Percentiles rank a stretch among this genome's conserved stretches.
phyloP scores from a whole-genome alignment of 1,140 invertebrate genomes.

The Trigoniulus corallinus region DNA sequence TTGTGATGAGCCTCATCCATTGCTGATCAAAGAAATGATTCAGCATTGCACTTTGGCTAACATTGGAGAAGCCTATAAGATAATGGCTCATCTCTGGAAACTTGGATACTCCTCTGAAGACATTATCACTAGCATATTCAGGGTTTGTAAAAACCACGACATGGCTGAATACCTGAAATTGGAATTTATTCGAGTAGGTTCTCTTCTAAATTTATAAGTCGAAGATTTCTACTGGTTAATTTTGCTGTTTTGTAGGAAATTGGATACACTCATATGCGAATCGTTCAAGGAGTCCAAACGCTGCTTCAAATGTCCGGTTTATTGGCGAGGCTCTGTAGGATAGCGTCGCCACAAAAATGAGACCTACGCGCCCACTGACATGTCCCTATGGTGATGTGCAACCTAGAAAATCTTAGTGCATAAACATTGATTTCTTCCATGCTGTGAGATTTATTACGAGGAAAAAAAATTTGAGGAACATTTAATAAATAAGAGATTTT shows the following conservation, averaged over 20 bases:
- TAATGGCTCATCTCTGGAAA: slow-evolving; percentile 72
- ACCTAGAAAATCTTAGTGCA: background rate
- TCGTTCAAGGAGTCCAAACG: slow-evolving; percentile 72
- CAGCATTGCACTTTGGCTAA: slow-evolving; percentile 62
- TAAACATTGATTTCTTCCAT: background rate
- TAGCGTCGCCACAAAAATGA: background rate
- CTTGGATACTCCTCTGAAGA: slow-evolving; percentile 92
- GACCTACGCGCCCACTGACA: background rate
- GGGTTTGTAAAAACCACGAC: slow-evolving; percentile 72
- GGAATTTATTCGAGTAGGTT: slow-evolving; percentile 60
- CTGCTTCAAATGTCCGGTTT: slow-evolving; percentile 79
- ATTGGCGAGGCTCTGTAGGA: slow-evolving; percentile 56
- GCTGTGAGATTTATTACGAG: no score
- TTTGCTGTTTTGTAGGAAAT: slow-evolving; percentile 55
- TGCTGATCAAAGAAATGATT: slow-evolving; percentile 83
- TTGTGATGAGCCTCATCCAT: slow-evolving; percentile 96
- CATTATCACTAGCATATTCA: slow-evolving; percentile 86
- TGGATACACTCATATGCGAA: slow-evolving; percentile 74
- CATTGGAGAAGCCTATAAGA: slow-evolving; percentile 72
- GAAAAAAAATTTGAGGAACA: background rate
- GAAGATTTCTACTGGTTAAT: background rate
- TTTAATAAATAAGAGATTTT: background rate
- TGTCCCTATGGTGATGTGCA: background rate
- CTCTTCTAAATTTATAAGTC: slow-evolving; percentile 1
- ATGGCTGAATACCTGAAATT: slow-evolving; percentile 67